Evolutionary conservation across 2,113 vertebrate species (phyloP).

Genomic region (Thunnus thynnus): DNA sequence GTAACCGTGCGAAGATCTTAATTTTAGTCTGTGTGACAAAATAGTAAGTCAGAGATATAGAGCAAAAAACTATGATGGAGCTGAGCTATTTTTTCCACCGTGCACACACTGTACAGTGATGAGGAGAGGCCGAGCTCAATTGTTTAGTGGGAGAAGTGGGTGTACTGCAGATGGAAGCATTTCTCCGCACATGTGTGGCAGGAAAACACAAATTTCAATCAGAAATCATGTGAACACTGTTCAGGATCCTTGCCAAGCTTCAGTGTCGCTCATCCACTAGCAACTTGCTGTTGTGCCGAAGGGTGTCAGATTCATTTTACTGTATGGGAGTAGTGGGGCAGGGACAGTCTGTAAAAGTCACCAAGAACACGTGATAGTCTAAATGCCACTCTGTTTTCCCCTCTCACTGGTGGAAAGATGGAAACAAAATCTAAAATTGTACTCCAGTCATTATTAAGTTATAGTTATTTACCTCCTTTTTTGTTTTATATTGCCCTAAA

Average conservation of each 20-base stretch:
- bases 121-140: conserved; percentile 17
- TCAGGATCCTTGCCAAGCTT: neutral
- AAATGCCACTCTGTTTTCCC: neutral
- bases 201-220: conserved; percentile 3
- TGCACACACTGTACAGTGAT: conserved; percentile 37
- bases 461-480: too few species aligned
- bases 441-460: too few species aligned
- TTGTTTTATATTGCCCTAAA: neutral
- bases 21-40: conserved; percentile 42
- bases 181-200: conserved; percentile 9
- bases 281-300: neutral
- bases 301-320: conserved; percentile 14
- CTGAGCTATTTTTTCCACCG: conserved; percentile 31
- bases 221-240: neutral
- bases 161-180: conserved; percentile 30
- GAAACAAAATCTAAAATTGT: neutral
- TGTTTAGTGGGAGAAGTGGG: conserved; percentile 21
- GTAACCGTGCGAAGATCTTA: conserved; percentile 64
- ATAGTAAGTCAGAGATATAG: conserved; percentile 43
- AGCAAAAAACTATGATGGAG: conserved; percentile 19
- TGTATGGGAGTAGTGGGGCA: neutral
- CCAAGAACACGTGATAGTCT: neutral
- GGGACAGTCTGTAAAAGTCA: neutral
- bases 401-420: neutral
- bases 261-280: neutral